A percentile compares a stretch with the other conserved stretches of the same genome.
phyloP scores from a whole-genome alignment of 2,888 invertebrate species.

The Philereme vetulata region DNA sequence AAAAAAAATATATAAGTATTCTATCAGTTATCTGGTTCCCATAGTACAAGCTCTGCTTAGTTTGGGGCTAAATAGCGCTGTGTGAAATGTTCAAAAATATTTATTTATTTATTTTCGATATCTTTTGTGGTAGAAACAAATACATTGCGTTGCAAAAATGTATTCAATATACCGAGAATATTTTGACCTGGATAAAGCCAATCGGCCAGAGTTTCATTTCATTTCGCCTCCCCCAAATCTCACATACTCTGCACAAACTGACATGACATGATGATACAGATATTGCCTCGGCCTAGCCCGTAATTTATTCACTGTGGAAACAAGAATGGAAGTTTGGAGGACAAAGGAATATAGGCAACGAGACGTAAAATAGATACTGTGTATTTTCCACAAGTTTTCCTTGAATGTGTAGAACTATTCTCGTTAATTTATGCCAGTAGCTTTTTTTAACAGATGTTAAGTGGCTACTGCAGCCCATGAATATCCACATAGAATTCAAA shows the following conservation, averaged over 20 bases:
- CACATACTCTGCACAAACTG: conserved; percentile 63
- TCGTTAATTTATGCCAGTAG: no score
- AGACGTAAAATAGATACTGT: conserved; percentile 9
- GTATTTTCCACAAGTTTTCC: conserved; percentile 10
- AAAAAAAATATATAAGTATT: no score
- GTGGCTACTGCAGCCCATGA: no score
- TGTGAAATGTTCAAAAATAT: no score
- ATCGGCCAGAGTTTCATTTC: conserved; percentile 31
- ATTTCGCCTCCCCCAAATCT: conserved; percentile 47
- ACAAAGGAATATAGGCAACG: conserved; percentile 25
- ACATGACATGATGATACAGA: conserved; percentile 56
- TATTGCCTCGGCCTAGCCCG: conserved; percentile 58
- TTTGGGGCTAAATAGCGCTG: no score
- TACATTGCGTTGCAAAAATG: no score
- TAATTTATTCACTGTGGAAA: conserved; percentile 38
- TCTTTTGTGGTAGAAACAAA: no score
- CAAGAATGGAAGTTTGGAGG: conserved; percentile 27
- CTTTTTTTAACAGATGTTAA: no score
- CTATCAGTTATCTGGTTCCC: no score
- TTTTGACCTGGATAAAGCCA: conserved; percentile 38
- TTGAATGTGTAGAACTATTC: neutral
- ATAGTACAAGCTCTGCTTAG: no score
- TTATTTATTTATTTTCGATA: no score
- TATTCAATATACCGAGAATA: conserved; percentile 24
- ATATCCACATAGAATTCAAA: no score